phyloP scores from a whole-genome alignment of 64 coral and sea anemone species.

The Stichodactyla mertensii region DNA sequence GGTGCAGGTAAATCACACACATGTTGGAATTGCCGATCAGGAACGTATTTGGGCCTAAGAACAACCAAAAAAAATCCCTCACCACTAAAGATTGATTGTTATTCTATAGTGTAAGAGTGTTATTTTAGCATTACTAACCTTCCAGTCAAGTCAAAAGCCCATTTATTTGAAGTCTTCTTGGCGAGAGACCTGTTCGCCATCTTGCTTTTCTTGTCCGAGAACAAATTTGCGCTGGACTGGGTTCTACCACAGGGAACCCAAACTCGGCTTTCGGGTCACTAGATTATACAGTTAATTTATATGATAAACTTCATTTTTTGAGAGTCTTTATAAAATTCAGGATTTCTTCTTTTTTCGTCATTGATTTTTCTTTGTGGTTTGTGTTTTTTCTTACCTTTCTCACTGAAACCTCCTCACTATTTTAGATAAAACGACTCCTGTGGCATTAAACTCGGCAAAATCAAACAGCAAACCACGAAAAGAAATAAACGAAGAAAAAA shows the following conservation, averaged over 20 bases:
- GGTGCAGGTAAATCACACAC: conserved; percentile 56
- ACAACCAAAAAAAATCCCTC: neutral
- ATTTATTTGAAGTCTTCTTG: conserved; percentile 67
- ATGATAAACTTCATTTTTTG: no score
- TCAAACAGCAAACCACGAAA: no score
- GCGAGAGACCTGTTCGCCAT: conserved; percentile 71
- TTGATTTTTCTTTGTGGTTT: no score
- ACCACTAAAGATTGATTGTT: neutral
- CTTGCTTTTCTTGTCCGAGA: conserved; percentile 25
- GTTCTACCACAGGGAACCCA: neutral
- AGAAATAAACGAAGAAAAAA: no score
- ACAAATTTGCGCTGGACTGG: neutral
- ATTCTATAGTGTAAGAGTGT: neutral
- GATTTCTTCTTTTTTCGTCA: no score
- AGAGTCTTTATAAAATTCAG: no score
- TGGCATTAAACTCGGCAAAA: no score
- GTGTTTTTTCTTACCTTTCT: no score
- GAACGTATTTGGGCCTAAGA: conserved; percentile 50
- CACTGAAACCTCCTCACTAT: no score
- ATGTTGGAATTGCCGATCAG: conserved; percentile 60
- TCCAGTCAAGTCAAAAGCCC: conserved; percentile 79
- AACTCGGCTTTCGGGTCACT: no score
- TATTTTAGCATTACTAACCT: conserved; percentile 23
- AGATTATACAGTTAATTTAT: no score
- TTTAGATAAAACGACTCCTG: no score